Conservation (phyloP, 2,113 vertebrate genomes). For the Protomyctophum bolini region DNA sequence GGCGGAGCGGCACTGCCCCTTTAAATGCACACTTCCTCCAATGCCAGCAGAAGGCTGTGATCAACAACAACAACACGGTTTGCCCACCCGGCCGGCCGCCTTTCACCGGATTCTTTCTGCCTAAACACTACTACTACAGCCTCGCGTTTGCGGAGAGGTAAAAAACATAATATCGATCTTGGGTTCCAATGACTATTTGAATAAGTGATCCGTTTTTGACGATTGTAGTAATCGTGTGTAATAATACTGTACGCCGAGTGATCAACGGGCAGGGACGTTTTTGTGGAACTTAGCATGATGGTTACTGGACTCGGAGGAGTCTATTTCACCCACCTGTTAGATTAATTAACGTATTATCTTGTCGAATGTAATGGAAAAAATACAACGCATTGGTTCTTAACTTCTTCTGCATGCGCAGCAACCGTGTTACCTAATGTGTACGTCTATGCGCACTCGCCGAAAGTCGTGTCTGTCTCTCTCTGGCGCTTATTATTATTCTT, state of each 20-base stretch:
- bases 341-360: neutral
- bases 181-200: neutral
- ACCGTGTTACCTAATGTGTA: neutral
- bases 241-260: neutral
- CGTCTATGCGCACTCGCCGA: constrained; percentile 16
- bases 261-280: neutral
- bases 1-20: constrained; percentile 36
- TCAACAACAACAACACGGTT: constrained; percentile 14
- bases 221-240: neutral
- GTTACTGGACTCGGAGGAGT: neutral
- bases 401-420: too few species aligned
- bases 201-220: neutral
- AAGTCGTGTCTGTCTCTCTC: neutral
- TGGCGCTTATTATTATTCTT: constrained; percentile 7
- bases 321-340: constrained; percentile 32
- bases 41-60: constrained; percentile 22
- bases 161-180: neutral
- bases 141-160: constrained; percentile 23
- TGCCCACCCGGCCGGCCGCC: neutral
- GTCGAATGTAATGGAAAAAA: too few species aligned
- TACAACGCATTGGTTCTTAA: too few species aligned
- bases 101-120: neutral
- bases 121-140: neutral
- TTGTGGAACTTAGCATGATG: neutral
- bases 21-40: constrained; percentile 62